Conservation (phyloP, 1,140 invertebrate genomes). For the Neodiprion virginianus region DNA sequence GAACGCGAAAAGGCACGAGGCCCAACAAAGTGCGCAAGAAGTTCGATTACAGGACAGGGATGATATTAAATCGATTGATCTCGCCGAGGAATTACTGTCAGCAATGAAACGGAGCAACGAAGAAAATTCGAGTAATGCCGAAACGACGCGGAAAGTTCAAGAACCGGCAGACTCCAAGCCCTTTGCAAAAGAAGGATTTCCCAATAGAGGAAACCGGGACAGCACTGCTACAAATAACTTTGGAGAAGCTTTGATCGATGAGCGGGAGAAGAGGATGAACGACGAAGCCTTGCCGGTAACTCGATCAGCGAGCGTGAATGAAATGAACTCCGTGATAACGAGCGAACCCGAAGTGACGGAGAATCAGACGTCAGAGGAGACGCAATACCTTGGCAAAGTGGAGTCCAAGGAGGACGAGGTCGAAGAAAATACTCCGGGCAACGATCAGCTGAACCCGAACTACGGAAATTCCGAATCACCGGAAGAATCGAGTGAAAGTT, state of each 20-base stretch:
- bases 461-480: not conserved
- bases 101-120: not conserved
- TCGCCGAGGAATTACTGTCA: not conserved
- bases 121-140: not conserved
- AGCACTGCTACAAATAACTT: not conserved
- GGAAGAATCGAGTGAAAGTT: not conserved
- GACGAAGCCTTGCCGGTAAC: constrained; percentile 30
- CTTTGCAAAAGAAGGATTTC: not conserved
- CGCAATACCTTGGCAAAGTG: not conserved
- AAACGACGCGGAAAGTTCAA: not conserved
- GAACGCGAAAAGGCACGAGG: constrained; percentile 36
- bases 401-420: not conserved
- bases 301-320: constrained; percentile 20
- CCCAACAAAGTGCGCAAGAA: not conserved
- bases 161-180: not conserved
- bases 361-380: not conserved
- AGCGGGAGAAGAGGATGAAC: constrained; percentile 24
- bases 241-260: constrained; percentile 20
- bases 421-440: not conserved
- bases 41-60: not conserved
- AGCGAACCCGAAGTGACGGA: not conserved
- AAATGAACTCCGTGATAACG: not conserved
- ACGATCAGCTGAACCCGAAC: too few relatives aligned
- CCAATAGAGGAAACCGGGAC: constrained; percentile 4
- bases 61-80: not conserved